These are phyloP conservation scores for Drosophila nigrodunni DNA, from an alignment of 1,140 invertebrate species.

Conservation along the genomic window DNA sequence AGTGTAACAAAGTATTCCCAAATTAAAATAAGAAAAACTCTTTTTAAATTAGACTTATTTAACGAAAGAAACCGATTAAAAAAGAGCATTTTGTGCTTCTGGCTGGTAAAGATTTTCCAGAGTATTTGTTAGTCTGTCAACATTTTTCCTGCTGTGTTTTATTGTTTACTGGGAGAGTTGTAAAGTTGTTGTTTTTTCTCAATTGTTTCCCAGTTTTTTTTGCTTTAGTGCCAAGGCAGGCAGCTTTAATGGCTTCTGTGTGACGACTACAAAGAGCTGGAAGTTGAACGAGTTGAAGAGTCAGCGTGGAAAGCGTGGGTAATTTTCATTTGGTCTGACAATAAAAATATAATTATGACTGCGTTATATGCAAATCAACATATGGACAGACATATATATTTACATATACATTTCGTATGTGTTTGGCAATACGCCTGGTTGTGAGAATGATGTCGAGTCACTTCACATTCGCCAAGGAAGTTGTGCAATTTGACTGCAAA, in stretches of 20 bases:
- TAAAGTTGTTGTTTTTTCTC: conserved; percentile 18
- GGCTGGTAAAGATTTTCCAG: background rate
- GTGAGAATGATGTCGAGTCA: conserved; percentile 68
- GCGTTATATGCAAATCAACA: conserved; percentile 39
- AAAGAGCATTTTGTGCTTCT: too few relatives aligned
- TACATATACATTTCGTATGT: conserved; percentile 17
- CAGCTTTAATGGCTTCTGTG: conserved; percentile 62
- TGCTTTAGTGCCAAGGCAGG: conserved; percentile 42
- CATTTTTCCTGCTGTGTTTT: background rate
- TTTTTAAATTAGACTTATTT: too few relatives aligned
- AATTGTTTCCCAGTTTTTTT: conserved; percentile 28
- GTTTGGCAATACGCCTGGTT: conserved; percentile 44
- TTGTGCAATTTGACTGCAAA: conserved; percentile 56
- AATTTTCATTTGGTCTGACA: conserved; percentile 60
- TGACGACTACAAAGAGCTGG: conserved; percentile 29
- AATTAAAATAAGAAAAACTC: background rate
- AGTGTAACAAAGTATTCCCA: background rate
- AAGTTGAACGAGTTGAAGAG: conserved; percentile 30
- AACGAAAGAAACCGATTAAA: too few relatives aligned
- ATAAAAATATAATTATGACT: conserved; percentile 67
- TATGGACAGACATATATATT: background rate
- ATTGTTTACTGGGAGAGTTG: conserved; percentile 3
- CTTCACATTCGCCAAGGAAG: conserved; percentile 44
- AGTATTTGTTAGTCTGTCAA: background rate
- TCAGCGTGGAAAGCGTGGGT: conserved; percentile 64